phyloP scores from a whole-genome alignment of 2,797 vertebrate genomes.

The Oreortyx pictus region DNA sequence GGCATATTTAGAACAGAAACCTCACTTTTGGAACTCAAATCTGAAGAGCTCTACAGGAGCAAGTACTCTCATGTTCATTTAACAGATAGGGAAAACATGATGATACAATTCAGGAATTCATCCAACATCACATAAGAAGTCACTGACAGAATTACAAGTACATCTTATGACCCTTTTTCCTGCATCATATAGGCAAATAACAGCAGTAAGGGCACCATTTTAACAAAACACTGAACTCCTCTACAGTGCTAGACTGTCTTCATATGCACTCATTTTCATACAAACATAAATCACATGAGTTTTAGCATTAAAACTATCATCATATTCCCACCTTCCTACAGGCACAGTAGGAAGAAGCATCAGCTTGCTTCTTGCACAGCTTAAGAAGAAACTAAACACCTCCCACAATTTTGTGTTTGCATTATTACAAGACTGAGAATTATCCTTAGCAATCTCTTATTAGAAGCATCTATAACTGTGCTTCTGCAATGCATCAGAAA shows the following conservation, averaged over 20 bases:
- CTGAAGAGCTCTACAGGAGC: neutral
- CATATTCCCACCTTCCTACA: neutral
- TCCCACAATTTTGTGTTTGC: neutral
- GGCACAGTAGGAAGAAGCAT: neutral
- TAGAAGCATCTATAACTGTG: neutral
- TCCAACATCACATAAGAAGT: neutral
- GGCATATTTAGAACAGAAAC: neutral
- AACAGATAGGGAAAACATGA: neutral
- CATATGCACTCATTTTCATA: neutral
- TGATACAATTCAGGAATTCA: neutral
- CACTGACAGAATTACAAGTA: neutral
- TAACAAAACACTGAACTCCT: neutral
- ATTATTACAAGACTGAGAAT: neutral
- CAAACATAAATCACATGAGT: neutral
- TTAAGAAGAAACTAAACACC: neutral
- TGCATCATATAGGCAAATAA: neutral
- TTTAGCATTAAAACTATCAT: neutral
- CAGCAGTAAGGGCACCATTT: rapidly evolving
- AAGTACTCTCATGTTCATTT: neutral
- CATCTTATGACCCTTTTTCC: neutral
- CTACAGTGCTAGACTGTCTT: neutral
- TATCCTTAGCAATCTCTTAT: neutral
- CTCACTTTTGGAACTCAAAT: neutral
- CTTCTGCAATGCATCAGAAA: neutral
- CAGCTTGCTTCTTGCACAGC: neutral